A percentile compares a stretch with the other conserved stretches of the same genome.
These are phyloP conservation scores for Ispidina picta DNA, from an alignment of 2,797 vertebrate species.

Conservation along the genomic window DNA sequence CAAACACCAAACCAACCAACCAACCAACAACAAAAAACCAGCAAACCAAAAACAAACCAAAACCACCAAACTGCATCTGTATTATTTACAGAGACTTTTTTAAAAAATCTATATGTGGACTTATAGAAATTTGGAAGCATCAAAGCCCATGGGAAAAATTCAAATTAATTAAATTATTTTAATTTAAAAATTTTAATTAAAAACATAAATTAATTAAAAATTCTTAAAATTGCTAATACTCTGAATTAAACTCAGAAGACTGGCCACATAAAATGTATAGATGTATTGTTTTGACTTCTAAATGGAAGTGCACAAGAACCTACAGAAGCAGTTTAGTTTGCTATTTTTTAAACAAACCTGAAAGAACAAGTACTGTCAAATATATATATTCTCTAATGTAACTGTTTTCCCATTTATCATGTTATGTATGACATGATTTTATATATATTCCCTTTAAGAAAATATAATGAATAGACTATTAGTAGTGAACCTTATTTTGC, in stretches of 20 bases:
- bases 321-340: not conserved
- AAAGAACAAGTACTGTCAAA: not conserved
- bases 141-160: not conserved
- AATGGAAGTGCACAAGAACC: not conserved
- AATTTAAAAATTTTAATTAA: too few relatives aligned
- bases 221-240: not conserved
- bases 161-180: not conserved
- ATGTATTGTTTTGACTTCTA: not conserved
- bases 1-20: too few relatives aligned
- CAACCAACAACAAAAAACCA: too few relatives aligned
- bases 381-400: not conserved
- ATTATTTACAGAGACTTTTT: not conserved
- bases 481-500: not conserved
- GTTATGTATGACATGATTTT: not conserved
- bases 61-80: not conserved
- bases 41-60: too few relatives aligned
- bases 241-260: not conserved
- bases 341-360: not conserved
- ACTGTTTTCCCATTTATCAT: not conserved
- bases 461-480: not conserved
- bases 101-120: not conserved
- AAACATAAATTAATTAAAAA: too few relatives aligned
- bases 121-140: not conserved
- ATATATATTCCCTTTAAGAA: not conserved
- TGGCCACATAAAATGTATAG: not conserved